Evolutionary conservation across 2,113 vertebrate genomes (phyloP).

Genomic region (Alethe diademata): DNA sequence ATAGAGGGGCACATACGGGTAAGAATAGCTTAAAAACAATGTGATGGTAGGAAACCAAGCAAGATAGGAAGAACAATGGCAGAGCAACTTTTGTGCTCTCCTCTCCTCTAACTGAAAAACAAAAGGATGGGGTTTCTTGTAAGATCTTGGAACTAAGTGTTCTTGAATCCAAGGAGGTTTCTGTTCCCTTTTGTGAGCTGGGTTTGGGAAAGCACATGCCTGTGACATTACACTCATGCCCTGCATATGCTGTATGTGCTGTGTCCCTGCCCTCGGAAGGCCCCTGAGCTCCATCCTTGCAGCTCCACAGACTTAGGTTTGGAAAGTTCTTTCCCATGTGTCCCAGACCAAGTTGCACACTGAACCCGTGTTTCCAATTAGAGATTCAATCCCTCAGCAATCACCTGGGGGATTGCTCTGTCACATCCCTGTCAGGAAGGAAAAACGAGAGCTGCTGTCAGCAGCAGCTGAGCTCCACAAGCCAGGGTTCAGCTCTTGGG

Average conservation of each 20-base stretch:
- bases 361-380: not conserved
- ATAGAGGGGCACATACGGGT: not conserved
- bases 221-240: fast-evolving
- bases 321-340: not conserved
- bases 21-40: not conserved
- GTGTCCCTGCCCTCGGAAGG: fast-evolving
- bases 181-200: not conserved
- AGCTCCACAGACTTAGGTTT: not conserved
- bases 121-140: not conserved
- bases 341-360: not conserved
- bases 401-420: not conserved
- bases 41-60: not conserved
- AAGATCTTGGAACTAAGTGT: not conserved
- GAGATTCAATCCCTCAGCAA: not conserved
- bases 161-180: not conserved
- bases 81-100: not conserved
- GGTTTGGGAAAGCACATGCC: not conserved
- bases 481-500: fast-evolving
- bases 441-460: fast-evolving
- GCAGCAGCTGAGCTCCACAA: not conserved
- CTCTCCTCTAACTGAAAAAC: not conserved
- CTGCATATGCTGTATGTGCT: not conserved
- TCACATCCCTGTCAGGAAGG: not conserved
- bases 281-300: not conserved
- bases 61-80: not conserved